Percentiles rank a stretch among this genome's conserved stretches.
Evolutionary conservation across 2,113 vertebrate species (phyloP).

Genomic region (Atlantisia rogersi): DNA sequence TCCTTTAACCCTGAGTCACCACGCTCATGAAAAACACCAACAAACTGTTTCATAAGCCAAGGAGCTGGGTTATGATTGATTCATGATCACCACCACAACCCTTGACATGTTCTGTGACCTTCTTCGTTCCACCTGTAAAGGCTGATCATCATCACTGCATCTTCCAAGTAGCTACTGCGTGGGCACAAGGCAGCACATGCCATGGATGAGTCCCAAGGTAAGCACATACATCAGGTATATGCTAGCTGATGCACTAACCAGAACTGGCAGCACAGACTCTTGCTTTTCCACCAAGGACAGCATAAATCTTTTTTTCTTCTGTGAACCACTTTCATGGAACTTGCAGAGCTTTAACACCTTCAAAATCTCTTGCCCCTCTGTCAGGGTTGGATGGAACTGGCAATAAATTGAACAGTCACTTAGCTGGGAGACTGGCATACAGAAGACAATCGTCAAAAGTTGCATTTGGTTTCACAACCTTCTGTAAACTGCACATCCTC

Average conservation of each 20-base stretch:
- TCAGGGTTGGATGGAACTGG: neutral
- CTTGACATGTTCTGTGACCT: neutral
- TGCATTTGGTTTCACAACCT: neutral
- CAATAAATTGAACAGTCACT: neutral
- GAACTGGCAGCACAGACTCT: neutral
- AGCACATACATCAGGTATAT: neutral
- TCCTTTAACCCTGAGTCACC: neutral
- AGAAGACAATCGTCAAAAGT: neutral
- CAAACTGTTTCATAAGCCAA: neutral
- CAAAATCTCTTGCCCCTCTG: neutral
- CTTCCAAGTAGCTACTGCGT: neutral
- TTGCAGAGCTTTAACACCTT: neutral
- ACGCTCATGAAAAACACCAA: neutral
- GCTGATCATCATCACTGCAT: accelerated
- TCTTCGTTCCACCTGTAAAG: neutral
- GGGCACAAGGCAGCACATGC: neutral
- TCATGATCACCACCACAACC: neutral
- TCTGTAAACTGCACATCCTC: neutral
- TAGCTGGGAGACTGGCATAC: neutral
- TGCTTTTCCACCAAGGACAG: neutral
- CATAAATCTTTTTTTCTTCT: neutral
- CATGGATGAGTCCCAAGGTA: accelerated
- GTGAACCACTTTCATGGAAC: neutral
- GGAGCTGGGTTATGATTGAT: neutral
- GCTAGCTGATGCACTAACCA: neutral